Percentiles rank a stretch among this genome's conserved stretches.
Evolutionary conservation across 2,113 vertebrate species (phyloP).

Genomic region (Procavia capensis): DNA sequence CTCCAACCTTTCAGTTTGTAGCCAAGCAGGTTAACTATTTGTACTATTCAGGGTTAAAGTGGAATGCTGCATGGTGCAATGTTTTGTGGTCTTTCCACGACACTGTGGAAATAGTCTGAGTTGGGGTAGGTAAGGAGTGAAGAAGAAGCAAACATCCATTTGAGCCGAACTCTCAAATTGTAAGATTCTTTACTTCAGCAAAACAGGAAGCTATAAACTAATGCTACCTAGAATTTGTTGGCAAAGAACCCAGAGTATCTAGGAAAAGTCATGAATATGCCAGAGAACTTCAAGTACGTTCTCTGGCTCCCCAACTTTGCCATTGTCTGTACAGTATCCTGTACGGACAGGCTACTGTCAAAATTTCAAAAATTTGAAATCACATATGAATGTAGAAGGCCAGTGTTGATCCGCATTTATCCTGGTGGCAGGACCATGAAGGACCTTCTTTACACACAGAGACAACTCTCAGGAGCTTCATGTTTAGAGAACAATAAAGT

Average conservation of each 20-base stretch:
- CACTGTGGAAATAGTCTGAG: neutral
- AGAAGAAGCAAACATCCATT: neutral
- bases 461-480: neutral
- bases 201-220: neutral
- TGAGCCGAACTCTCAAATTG: neutral
- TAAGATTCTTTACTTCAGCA: neutral
- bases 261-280: neutral
- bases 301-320: neutral
- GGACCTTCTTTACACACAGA: neutral
- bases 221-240: neutral
- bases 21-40: neutral
- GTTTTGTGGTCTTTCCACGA: neutral
- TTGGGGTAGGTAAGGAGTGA: neutral
- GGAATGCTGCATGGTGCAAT: neutral
- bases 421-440: neutral
- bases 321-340: neutral
- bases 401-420: neutral
- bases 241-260: neutral
- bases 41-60: neutral
- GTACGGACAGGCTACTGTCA: too few species aligned
- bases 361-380: slow-evolving; percentile 1
- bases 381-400: neutral
- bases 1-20: neutral
- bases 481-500: neutral
- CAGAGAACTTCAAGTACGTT: neutral